Evolutionary conservation across 2,888 invertebrate genomes (phyloP).

Genomic region (Agonopterix arenella): DNA sequence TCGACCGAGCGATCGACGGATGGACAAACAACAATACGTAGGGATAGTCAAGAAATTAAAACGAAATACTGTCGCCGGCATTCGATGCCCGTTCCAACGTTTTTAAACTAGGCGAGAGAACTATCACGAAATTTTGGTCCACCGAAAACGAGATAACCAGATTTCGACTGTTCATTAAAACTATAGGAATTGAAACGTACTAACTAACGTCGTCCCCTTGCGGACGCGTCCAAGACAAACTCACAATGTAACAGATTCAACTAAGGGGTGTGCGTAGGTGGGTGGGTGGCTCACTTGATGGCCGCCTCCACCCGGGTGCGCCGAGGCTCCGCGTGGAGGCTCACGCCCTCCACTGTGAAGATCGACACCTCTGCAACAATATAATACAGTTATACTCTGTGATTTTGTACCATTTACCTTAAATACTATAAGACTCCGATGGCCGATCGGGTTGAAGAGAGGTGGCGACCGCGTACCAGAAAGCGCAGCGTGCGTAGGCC

Average conservation of each 20-base stretch:
- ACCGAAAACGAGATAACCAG: slow-evolving; percentile 46
- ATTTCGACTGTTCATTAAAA: slow-evolving; percentile 39
- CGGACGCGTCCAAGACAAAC: slow-evolving; percentile 11
- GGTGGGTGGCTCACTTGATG: slow-evolving; percentile 58
- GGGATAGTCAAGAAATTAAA: slow-evolving; percentile 17
- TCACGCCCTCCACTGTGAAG: slow-evolving; percentile 95
- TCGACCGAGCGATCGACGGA: slow-evolving; percentile 42
- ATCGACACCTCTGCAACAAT: slow-evolving; percentile 93
- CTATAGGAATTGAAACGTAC: slow-evolving; percentile 62
- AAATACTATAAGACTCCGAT: too few species aligned
- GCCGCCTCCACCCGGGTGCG: slow-evolving; percentile 69
- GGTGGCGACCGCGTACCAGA: too few species aligned
- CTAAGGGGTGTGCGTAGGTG: slow-evolving; percentile 20
- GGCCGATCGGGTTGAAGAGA: too few species aligned
- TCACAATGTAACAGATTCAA: slow-evolving; percentile 28
- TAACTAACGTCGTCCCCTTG: slow-evolving; percentile 29
- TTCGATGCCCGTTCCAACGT: slow-evolving; percentile 42
- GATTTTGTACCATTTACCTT: too few species aligned
- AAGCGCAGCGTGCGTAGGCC: too few species aligned
- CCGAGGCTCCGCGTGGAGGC: slow-evolving; percentile 88
- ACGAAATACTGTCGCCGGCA: slow-evolving; percentile 43
- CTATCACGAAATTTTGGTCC: slow-evolving; percentile 62
- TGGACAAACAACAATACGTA: slow-evolving; percentile 27
- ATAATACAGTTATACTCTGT: neutral
- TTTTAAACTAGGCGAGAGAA: slow-evolving; percentile 38